Evolutionary conservation across 30 jellyfish, hydroid and myxozoan genomes (phyloP).

Genomic region (Nemopilema nomurai): DNA sequence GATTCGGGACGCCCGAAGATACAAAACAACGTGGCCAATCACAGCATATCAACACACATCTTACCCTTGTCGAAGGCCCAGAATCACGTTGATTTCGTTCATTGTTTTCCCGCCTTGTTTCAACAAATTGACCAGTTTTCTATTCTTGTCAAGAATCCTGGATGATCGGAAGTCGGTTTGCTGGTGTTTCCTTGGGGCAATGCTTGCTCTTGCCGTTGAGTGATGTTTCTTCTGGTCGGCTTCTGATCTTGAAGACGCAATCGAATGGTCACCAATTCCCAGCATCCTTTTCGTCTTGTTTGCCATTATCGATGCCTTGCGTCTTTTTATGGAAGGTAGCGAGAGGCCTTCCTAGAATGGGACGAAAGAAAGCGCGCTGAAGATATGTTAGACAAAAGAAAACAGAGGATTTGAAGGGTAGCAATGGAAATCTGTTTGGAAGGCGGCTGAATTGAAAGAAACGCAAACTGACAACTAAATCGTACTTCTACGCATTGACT

Average conservation of each 20-base stretch:
- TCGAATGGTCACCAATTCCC: not conserved
- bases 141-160: conserved; percentile 27
- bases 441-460: no score
- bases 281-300: not conserved
- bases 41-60: no score
- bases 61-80: conserved; percentile 16
- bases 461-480: no score
- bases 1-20: not conserved
- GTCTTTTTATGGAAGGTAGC: conserved; percentile 1
- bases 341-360: not conserved
- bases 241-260: not conserved
- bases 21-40: no score
- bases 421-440: no score
- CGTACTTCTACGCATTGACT: no score
- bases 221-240: not conserved
- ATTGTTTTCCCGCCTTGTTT: conserved; percentile 38
- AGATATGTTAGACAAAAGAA: no score
- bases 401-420: no score
- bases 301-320: not conserved
- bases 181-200: not conserved
- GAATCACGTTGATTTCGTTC: conserved; percentile 32
- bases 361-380: not conserved
- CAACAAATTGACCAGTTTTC: conserved; percentile 12
- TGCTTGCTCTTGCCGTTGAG: not conserved
- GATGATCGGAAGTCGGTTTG: conserved; percentile 25